These are phyloP conservation scores for Argyra leucocephala DNA, from an alignment of 2,888 invertebrate genomes.

Conservation along the genomic window DNA sequence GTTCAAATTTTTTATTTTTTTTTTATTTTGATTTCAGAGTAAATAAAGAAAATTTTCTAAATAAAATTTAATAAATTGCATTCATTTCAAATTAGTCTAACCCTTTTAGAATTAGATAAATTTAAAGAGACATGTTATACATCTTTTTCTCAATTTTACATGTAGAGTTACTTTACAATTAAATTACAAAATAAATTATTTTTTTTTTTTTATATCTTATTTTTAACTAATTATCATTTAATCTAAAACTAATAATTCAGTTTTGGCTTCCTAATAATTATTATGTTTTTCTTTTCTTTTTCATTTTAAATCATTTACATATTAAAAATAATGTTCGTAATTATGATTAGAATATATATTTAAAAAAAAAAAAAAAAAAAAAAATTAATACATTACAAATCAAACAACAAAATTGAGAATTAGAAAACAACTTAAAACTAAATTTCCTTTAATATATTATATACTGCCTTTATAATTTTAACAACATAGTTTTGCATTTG, in stretches of 20 bases:
- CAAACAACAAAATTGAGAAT: conserved; percentile 6
- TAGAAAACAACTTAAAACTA: conserved; percentile 6
- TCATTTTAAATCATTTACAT: not conserved
- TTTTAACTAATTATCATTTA: not conserved
- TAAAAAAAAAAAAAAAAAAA: not conserved
- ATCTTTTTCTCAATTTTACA: not conserved
- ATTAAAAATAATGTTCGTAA: not conserved
- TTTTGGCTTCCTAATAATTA: not conserved
- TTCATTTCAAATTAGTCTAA: not conserved
- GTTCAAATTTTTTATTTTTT: too few relatives aligned
- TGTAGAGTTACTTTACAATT: not conserved
- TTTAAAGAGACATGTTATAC: not conserved
- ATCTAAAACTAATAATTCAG: not conserved
- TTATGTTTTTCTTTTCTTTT: not conserved
- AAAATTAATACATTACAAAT: conserved; percentile 3
- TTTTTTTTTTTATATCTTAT: not conserved
- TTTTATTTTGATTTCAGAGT: too few relatives aligned
- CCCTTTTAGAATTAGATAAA: conserved; percentile 4
- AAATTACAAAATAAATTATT: conserved; percentile 4
- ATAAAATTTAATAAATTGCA: not conserved
- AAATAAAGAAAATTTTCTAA: too few relatives aligned
- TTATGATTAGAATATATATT: not conserved
- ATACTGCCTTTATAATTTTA: conserved; percentile 3
- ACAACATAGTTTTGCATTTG: not conserved
- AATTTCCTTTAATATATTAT: not conserved